Percentiles rank a stretch among this genome's conserved stretches.
phyloP scores from a whole-genome alignment of 2,113 vertebrate species.

The Oxyura jamaicensis region DNA sequence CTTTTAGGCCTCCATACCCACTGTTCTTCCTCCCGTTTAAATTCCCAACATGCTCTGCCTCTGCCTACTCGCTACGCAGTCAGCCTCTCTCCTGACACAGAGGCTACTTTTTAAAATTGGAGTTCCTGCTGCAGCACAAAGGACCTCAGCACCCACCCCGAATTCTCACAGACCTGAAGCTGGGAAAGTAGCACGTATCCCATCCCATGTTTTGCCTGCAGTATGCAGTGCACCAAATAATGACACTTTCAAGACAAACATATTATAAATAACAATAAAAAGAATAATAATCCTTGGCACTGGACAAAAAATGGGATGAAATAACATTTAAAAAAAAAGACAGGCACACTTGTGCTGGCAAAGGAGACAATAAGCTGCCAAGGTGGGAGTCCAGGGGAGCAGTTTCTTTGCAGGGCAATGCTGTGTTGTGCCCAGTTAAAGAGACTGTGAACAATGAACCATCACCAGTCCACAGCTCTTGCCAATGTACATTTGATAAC shows the following conservation, averaged over 20 bases:
- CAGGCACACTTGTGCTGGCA: not conserved
- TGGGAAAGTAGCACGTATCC: not conserved
- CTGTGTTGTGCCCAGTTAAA: not conserved
- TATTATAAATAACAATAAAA: not conserved
- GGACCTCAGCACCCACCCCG: not conserved
- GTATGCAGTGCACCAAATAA: not conserved
- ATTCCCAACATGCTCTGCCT: not conserved
- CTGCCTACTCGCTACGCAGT: not conserved
- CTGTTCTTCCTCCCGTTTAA: not conserved
- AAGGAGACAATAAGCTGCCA: not conserved
- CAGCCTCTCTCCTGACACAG: not conserved
- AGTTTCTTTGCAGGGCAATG: not conserved
- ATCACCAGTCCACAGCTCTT: rapidly evolving
- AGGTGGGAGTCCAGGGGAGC: not conserved
- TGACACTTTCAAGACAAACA: not conserved
- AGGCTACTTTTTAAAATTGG: not conserved
- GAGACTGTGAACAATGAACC: rapidly evolving
- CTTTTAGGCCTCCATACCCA: not conserved
- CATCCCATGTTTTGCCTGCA: rapidly evolving
- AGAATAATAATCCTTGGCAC: not conserved
- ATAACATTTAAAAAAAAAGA: not conserved
- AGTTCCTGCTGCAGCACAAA: rapidly evolving
- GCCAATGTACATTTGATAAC: not conserved
- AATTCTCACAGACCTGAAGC: not conserved
- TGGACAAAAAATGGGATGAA: not conserved